phyloP scores from a whole-genome alignment of 2,113 vertebrate species.

The Pygoscelis antarcticus region DNA sequence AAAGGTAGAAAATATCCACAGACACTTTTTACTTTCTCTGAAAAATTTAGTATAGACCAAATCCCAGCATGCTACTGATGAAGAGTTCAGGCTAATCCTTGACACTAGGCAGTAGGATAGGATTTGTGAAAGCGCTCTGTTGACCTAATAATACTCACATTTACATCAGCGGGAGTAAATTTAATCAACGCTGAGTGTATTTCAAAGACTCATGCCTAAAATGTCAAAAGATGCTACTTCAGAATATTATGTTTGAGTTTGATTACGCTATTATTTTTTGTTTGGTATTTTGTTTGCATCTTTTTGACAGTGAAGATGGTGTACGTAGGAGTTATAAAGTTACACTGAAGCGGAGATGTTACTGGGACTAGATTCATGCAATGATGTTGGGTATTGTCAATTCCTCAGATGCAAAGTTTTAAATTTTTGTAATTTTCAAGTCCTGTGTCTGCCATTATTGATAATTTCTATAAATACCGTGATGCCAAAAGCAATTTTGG shows the following conservation, averaged over 20 bases:
- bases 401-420: not conserved
- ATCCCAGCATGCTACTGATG: not conserved
- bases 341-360: not conserved
- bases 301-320: not conserved
- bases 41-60: not conserved
- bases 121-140: not conserved
- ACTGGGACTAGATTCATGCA: not conserved
- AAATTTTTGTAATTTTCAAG: not conserved
- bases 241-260: not conserved
- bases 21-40: not conserved
- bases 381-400: not conserved
- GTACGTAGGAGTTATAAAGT: not conserved
- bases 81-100: not conserved
- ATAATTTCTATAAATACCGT: not conserved
- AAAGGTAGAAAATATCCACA: not conserved
- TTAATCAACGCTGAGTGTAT: not conserved
- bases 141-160: not conserved
- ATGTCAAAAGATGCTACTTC: not conserved
- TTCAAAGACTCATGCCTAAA: not conserved
- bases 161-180: not conserved
- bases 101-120: not conserved
- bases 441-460: not conserved
- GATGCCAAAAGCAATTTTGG: not conserved
- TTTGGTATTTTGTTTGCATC: not conserved
- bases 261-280: not conserved